A percentile compares a stretch with the other conserved stretches of the same genome.
Evolutionary conservation across 1,140 invertebrate species (phyloP).

Genomic region (Ceratina australensis): DNA sequence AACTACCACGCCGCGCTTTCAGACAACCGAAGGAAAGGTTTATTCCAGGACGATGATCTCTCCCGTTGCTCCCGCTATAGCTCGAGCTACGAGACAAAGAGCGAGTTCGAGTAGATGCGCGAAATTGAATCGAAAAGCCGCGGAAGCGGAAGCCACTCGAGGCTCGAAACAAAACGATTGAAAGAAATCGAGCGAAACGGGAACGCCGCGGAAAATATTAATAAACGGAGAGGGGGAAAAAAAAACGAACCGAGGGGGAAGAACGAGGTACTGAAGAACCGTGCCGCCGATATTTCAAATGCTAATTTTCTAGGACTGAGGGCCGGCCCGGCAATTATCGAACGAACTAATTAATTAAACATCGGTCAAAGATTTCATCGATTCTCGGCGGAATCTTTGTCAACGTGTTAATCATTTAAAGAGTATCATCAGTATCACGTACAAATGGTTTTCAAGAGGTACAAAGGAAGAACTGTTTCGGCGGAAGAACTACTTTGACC

Average conservation of each 20-base stretch:
- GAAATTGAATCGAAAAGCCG: constrained; percentile 11
- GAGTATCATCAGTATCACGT: no score
- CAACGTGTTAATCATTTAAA: no score
- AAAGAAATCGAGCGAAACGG: constrained; percentile 9
- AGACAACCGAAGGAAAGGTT: constrained; percentile 8
- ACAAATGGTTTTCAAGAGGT: no score
- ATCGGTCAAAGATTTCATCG: not conserved
- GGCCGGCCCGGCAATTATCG: not conserved
- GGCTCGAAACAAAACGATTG: constrained; percentile 19
- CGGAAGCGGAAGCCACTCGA: not conserved
- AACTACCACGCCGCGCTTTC: constrained; percentile 23
- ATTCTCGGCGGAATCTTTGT: not conserved
- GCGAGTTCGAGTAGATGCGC: not conserved
- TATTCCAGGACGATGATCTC: constrained; percentile 43
- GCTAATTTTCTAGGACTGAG: constrained; percentile 4
- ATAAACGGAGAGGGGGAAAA: constrained; percentile 2
- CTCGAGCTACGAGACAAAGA: not conserved
- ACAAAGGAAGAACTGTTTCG: no score
- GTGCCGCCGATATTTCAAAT: constrained; percentile 2
- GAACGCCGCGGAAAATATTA: constrained; percentile 14
- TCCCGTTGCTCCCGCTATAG: not conserved
- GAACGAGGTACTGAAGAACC: not conserved
- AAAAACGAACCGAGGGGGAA: no score
- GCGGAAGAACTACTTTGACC: constrained; percentile 3
- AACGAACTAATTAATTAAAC: constrained; percentile 36